Percentiles rank a stretch among this genome's conserved stretches.
These are phyloP conservation scores for Oreamnos americanus DNA, from an alignment of 2,113 vertebrate genomes.

Conservation along the genomic window DNA sequence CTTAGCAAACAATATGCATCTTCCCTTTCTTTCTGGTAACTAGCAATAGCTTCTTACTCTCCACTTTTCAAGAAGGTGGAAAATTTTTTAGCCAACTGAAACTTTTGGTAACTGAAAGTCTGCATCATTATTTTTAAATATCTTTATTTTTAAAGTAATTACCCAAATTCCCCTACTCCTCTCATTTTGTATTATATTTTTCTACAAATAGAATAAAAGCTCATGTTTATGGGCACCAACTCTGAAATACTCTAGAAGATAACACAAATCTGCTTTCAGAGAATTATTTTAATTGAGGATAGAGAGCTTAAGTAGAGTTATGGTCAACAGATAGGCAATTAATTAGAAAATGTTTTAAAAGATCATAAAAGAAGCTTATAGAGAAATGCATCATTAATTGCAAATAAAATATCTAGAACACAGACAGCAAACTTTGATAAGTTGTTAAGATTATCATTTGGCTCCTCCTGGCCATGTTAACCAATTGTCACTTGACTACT, in stretches of 20 bases:
- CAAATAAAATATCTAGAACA: not conserved
- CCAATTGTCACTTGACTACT: not conserved
- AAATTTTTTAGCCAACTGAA: not conserved
- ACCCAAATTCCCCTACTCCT: not conserved
- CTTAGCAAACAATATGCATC: fast-evolving
- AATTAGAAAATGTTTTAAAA: not conserved
- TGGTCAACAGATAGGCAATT: not conserved
- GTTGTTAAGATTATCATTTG: not conserved
- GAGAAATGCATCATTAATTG: not conserved
- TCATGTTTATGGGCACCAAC: not conserved
- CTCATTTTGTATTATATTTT: not conserved
- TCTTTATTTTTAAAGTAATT: not conserved
- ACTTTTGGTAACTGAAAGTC: not conserved
- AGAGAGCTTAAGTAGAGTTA: not conserved
- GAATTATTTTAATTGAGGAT: not conserved
- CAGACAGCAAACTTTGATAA: not conserved
- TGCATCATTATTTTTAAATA: not conserved
- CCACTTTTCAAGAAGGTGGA: not conserved
- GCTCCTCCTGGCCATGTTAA: not conserved
- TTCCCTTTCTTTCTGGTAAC: not conserved
- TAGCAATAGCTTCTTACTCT: not conserved
- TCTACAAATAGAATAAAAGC: not conserved
- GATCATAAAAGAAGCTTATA: not conserved
- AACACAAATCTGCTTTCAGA: not conserved
- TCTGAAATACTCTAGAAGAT: not conserved